Evolutionary conservation across 1,140 invertebrate species (phyloP).

Genomic region (Paracyclopina nana): DNA sequence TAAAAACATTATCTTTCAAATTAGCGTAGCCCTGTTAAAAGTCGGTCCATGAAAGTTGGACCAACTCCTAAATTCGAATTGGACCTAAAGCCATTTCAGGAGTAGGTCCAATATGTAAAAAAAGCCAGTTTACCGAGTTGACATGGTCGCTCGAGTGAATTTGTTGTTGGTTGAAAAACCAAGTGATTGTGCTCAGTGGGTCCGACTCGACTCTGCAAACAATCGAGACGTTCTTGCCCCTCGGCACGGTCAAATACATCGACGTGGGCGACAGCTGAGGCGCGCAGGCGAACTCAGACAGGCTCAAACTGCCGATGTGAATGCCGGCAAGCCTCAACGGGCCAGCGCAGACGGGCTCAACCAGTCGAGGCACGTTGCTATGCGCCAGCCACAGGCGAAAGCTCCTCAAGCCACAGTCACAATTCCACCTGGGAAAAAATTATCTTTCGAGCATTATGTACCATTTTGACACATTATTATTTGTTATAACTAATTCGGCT

Average conservation of each 20-base stretch:
- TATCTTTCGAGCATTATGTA: no score
- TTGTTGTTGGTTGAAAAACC: slow-evolving; percentile 6
- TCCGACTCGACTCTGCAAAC: slow-evolving; percentile 2
- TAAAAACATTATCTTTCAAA: no score
- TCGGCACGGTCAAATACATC: slow-evolving; percentile 8
- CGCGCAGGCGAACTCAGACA: slow-evolving; percentile 9
- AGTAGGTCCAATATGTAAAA: no score
- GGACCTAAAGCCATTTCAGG: no score
- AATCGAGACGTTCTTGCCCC: slow-evolving; percentile 13
- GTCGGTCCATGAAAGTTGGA: no score
- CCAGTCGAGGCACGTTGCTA: slow-evolving; percentile 6
- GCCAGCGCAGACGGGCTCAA: slow-evolving; percentile 3
- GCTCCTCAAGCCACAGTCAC: slow-evolving; percentile 6
- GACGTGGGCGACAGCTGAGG: slow-evolving; percentile 13
- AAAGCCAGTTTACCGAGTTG: no score
- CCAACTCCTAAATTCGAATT: no score
- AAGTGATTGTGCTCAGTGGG: not conserved
- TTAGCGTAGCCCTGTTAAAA: no score
- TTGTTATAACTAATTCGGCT: no score
- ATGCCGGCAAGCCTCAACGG: not conserved
- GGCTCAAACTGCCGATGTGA: not conserved
- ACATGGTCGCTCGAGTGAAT: no score
- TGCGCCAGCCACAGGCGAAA: slow-evolving; percentile 7
- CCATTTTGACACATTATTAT: no score
- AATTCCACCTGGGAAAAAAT: not conserved